Conservation (phyloP, 1,140 invertebrate genomes). For the Camponotus vicinus region DNA sequence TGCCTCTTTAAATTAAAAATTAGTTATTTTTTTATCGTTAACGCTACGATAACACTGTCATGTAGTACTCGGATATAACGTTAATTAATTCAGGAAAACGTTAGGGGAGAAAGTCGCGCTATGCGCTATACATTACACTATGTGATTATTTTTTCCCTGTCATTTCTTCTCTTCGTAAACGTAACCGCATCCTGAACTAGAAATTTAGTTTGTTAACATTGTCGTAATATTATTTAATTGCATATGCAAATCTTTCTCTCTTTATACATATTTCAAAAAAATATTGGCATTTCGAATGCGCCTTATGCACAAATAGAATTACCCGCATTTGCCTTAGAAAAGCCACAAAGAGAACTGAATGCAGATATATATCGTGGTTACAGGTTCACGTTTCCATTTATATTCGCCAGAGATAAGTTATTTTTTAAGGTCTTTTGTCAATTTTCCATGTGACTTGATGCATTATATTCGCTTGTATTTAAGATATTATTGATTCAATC, state of each 20-base stretch:
- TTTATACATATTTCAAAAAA: neutral
- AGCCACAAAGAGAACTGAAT: neutral
- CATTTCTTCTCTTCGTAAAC: constrained; percentile 15
- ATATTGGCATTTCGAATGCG: neutral
- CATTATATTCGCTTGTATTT: neutral
- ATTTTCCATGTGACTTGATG: neutral
- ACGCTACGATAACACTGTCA: constrained; percentile 40
- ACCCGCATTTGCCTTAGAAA: constrained; percentile 17
- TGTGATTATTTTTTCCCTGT: constrained; percentile 12
- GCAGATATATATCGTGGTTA: neutral
- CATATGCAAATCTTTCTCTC: neutral
- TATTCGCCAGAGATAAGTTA: constrained; percentile 9
- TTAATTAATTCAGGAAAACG: constrained; percentile 19
- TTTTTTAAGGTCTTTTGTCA: neutral
- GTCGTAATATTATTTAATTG: constrained; percentile 30
- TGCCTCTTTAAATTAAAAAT: constrained; percentile 50
- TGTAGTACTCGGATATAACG: neutral
- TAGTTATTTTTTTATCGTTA: constrained; percentile 42
- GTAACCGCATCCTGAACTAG: neutral
- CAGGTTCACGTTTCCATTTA: constrained; percentile 2
- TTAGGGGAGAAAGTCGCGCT: constrained; percentile 4
- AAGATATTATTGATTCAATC: neutral
- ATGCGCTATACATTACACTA: neutral
- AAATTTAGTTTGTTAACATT: constrained; percentile 39
- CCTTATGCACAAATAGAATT: constrained; percentile 1